Percentiles rank a stretch among this genome's conserved stretches.
These are phyloP conservation scores for Laupala kohalensis DNA, from an alignment of 1,140 invertebrate species.

Conservation along the genomic window DNA sequence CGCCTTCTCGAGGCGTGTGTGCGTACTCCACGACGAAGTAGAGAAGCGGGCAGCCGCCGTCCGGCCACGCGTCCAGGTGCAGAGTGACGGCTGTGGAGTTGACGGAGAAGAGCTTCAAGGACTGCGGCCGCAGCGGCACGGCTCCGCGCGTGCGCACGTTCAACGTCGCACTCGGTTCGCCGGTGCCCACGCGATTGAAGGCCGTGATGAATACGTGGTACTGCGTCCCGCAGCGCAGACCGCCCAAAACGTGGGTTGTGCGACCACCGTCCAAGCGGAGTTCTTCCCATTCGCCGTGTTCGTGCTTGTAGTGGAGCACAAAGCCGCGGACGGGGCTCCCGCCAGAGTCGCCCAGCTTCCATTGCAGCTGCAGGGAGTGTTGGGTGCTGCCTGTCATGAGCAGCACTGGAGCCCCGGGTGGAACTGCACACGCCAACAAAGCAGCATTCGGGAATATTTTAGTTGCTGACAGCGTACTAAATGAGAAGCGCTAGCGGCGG, in stretches of 20 bases:
- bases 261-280: conserved; percentile 20
- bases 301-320: conserved; percentile 31
- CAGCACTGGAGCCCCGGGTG: conserved; percentile 23
- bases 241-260: conserved; percentile 27
- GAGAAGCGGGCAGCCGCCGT: conserved; percentile 40
- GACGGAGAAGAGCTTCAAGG: conserved; percentile 21
- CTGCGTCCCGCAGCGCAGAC: conserved; percentile 34
- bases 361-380: conserved; percentile 23
- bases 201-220: conserved; percentile 34
- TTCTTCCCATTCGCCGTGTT: conserved; percentile 34
- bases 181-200: conserved; percentile 30
- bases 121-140: conserved; percentile 25
- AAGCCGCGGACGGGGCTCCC: conserved; percentile 28
- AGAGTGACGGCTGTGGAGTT: conserved; percentile 17
- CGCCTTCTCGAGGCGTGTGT: not conserved
- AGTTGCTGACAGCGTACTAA: too few species aligned
- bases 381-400: conserved; percentile 20
- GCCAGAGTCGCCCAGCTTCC: conserved; percentile 25
- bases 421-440: conserved; percentile 17
- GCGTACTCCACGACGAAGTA: conserved; percentile 42
- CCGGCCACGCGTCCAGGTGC: conserved; percentile 32
- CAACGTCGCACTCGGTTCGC: conserved; percentile 26
- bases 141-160: conserved; percentile 5
- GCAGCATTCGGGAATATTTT: too few species aligned
- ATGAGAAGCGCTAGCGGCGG: too few species aligned